Evolutionary conservation across 2,113 vertebrate species (phyloP), one percentile per base, ranked within the genome.

Genomic region (Acanthochromis polyacanthus): DNA sequence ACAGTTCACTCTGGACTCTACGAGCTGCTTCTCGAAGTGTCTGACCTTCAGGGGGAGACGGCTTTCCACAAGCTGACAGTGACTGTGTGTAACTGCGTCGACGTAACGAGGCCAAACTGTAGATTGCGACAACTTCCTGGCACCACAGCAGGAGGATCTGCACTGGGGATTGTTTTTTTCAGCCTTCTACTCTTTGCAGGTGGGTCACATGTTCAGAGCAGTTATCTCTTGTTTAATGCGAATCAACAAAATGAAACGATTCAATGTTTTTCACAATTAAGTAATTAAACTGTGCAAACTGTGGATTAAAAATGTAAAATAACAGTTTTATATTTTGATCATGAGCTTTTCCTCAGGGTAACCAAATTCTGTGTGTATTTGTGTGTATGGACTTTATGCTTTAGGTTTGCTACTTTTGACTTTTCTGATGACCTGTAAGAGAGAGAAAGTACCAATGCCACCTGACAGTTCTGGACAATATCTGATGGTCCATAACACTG

Each of bases 51-150:
- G 72, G 91, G 80, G 1, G 1, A 43, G 0, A 23, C 2, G 2
- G 28, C 45, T 19, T 4, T 85, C 1, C 89, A 93, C 32, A 91
- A 84, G 74, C 50, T 95, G 40, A 61, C 91, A 3, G 80, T 94
- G 3, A 89, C 78, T 11, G 93, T 95, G 57, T 95, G 93, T 8
- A 51, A 77, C 30, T 95, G 93, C 76, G 3, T 15, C 10, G 1
- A 84, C 12, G 0, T 38, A 5, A 25, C 20, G 0, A 51, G 0
- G 2, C 60, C 84, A 4, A 59, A 67, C 71, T 95, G 93, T 57
- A n/a, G 5, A 0, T 0, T 0, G 1, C 69, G 16, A 32, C 65
- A 43, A 32, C 4, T n/a, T 12, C 6, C 17, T 0, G 0, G 19
- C 0, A 1, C 57, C 4, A 0, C 19, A 16, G 1, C 76, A 4